Conservation (phyloP, 2,888 invertebrate species). For the Zaprionus bogoriensis region DNA sequence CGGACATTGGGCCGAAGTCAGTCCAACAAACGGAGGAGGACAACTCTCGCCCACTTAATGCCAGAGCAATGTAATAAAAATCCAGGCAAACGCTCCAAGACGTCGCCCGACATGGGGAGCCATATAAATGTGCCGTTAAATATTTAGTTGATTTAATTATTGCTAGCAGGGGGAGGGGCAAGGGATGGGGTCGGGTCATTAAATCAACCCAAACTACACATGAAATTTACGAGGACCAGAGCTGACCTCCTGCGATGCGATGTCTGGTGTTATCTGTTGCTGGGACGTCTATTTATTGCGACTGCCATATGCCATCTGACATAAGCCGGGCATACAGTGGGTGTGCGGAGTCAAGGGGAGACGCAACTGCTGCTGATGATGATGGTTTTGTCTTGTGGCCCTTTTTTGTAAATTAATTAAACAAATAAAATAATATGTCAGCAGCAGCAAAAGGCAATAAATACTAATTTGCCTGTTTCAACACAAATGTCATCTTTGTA, state of each 20-base stretch:
- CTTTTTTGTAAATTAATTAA: slow-evolving; percentile 72
- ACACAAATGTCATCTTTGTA: slow-evolving; percentile 74
- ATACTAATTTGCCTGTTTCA: slow-evolving; percentile 74
- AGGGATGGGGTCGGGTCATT: slow-evolving; percentile 36
- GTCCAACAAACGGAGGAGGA: slow-evolving; percentile 10
- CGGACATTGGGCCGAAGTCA: slow-evolving; percentile 20
- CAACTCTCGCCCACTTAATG: slow-evolving; percentile 63
- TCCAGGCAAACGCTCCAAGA: slow-evolving; percentile 47
- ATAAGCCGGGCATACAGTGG: slow-evolving; percentile 39
- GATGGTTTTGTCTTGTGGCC: slow-evolving; percentile 53
- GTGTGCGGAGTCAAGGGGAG: neutral
- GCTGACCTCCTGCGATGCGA: slow-evolving; percentile 29
- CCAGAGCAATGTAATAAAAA: slow-evolving; percentile 68
- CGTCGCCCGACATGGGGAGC: slow-evolving; percentile 21
- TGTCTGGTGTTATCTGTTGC: slow-evolving; percentile 67
- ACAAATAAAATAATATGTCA: slow-evolving; percentile 78
- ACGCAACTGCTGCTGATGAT: slow-evolving; percentile 13
- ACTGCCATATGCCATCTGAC: slow-evolving; percentile 70
- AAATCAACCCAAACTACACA: slow-evolving; percentile 71
- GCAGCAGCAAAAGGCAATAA: slow-evolving; percentile 66
- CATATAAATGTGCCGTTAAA: slow-evolving; percentile 73
- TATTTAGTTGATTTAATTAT: slow-evolving; percentile 78
- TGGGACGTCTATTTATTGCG: slow-evolving; percentile 68
- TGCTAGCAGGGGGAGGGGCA: slow-evolving; percentile 37
- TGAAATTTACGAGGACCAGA: slow-evolving; percentile 57